Evolutionary conservation across 1,140 invertebrate genomes (phyloP), one percentile per base, ranked within the genome.

Genomic region (Glomeris maerens): DNA sequence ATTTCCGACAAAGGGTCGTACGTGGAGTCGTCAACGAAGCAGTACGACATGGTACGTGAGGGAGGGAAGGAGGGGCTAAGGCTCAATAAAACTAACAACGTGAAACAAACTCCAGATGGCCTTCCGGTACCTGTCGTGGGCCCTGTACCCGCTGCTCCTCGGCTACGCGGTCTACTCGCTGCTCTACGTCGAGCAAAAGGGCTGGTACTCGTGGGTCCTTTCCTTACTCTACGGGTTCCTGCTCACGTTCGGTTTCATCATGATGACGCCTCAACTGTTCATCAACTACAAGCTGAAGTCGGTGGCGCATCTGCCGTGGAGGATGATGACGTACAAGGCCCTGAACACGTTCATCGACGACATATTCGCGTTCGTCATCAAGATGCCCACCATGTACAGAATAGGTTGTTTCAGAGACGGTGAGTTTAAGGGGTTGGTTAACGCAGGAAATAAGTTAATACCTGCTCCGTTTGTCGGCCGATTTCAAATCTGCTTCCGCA

Each of bases 311-410:
- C 72, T 98, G 53, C 95, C 95, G 2, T 98, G 95, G 94, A 75
- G 95, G 48, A 98, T 98, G 94, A 80, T 98, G 77, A 94, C 92
- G 13, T 98, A 98, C 64, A 98, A 98, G 75, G 97, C 95, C 65
- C 76, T 98, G n/a, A 98, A 98, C 66, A 98, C 95, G 2, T 98
- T 98, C 64, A 98, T 98, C 62, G 95, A 98, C 72, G 95, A 98
- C 69, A 92, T 98, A 57, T 98, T 98, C 75, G 95, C 95, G 50
- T 98, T 98, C 76, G 90, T 98, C 49, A 98, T 98, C 55, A 95
- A 95, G 72, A 98, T 98, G 94, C 95, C 95, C 29, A 97, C 88
- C 1, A 83, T 98, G 75, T 98, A 98, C 64, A 62, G 77, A 45
- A 65, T 89, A 52, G 93, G 94, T 14, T 98, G 94, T 71, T 93